Base-by-base conservation (phyloP, 2,113 vertebrate genomes). In the Gulo gulo region DNA sequence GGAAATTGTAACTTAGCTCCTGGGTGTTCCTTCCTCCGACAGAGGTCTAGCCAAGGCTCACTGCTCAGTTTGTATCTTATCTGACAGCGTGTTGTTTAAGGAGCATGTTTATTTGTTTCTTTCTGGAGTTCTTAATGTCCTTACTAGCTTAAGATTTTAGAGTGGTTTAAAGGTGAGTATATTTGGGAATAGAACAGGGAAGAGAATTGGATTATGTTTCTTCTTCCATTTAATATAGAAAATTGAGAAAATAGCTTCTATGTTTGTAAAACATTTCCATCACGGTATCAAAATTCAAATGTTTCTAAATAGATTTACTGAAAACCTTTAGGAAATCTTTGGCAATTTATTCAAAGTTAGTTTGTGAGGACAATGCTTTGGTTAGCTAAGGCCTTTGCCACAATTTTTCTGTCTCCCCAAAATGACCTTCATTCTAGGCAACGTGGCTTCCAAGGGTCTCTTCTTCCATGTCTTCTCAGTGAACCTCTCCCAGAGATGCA, bases 251-350 rank as follows among this genome's bases (percentile, higher is more conserved):
- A 26, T 78, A 7, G 4, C 0, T 63, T 83, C 12, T 55, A 0
- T 47, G 14, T 47, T 78, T 92, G 36, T 45, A 92, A 97, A 95
- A 57, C 31, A 81, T 94, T 80, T 94, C 7, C 65, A 50, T 78
- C 9, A 34, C 57, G 36, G 18, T 81, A 34, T 93, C 50, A 91
- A 91, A 86, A 57, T 80, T 26, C 92, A 89, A 81, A 76, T 85
- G 6, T 81, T 92, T 84, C 12, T 88, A 57, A 63, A 14, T 57
- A 71, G 12, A 65, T 81, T 94, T 96, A 87, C 45, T 94, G 39
- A 96, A 87, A 94, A 31, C 4, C 16, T 59, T 76, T 91, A 88
- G 50, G 71, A 90, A 91, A 71, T 82, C 20, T 69, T 36, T 61
- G 34, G 13, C 39, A 13, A 39, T 88, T 63, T 73, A 14, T 31